These are phyloP conservation scores for Calephelis virginiensis DNA, from an alignment of 1,140 invertebrate genomes.

Conservation along the genomic window DNA sequence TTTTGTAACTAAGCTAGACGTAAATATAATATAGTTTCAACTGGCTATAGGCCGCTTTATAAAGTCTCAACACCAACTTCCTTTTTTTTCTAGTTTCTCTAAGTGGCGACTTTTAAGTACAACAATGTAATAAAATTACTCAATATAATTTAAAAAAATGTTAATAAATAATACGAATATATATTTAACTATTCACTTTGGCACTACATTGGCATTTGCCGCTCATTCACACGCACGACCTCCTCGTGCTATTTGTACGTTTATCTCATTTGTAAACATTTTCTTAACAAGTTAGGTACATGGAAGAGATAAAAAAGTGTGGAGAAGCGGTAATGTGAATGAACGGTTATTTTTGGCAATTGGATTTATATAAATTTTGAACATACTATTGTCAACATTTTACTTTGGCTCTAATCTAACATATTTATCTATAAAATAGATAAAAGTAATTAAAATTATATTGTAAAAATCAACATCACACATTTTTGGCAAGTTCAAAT, in stretches of 20 bases:
- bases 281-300: too few relatives aligned
- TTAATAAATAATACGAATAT: background rate
- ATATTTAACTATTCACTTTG: background rate
- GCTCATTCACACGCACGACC: too few relatives aligned
- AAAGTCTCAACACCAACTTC: too few relatives aligned
- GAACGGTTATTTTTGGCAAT: background rate
- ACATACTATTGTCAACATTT: background rate
- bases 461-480: slow-evolving; percentile 1
- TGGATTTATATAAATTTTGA: background rate
- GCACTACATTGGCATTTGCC: background rate
- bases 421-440: slow-evolving; percentile 1
- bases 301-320: too few relatives aligned
- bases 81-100: background rate
- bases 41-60: background rate
- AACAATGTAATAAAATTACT: background rate
- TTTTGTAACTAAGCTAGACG: too few relatives aligned
- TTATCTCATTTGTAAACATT: too few relatives aligned
- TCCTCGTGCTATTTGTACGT: too few relatives aligned
- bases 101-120: background rate
- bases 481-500: background rate
- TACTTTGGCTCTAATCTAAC: background rate
- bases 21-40: too few relatives aligned
- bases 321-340: too few relatives aligned
- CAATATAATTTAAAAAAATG: background rate
- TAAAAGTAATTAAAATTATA: background rate